These are phyloP conservation scores for Drosophila guanche DNA, from an alignment of 1,140 invertebrate species.

Conservation along the genomic window DNA sequence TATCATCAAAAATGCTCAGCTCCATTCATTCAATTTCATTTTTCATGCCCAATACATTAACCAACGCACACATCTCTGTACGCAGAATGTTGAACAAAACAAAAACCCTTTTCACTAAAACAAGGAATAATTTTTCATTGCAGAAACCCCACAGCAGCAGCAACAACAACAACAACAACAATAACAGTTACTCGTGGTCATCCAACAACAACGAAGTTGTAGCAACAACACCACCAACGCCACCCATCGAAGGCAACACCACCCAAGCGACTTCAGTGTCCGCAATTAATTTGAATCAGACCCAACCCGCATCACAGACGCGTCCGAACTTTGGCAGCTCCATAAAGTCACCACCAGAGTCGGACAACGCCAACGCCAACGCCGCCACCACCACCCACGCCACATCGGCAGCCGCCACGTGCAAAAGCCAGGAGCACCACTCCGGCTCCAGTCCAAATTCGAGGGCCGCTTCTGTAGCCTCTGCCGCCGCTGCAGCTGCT, in stretches of 20 bases:
- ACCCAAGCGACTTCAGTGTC: slow-evolving; percentile 56
- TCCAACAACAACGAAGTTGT: slow-evolving; percentile 48
- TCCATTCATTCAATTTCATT: slow-evolving; percentile 51
- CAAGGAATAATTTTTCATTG: slow-evolving; percentile 57
- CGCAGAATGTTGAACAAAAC: slow-evolving; percentile 31
- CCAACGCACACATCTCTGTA: slow-evolving; percentile 22
- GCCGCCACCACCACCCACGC: slow-evolving; percentile 23
- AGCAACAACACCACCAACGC: slow-evolving; percentile 46
- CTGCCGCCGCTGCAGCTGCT: slow-evolving; percentile 46
- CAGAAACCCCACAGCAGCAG: slow-evolving; percentile 62
- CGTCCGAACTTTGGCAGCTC: slow-evolving; percentile 69
- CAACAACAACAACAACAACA: slow-evolving; percentile 56
- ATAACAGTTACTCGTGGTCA: slow-evolving; percentile 62
- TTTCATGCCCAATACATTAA: slow-evolving; percentile 54
- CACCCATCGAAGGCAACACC: slow-evolving; percentile 32
- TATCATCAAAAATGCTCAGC: slow-evolving; percentile 66
- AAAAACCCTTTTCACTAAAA: slow-evolving; percentile 55
- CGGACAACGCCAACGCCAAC: slow-evolving; percentile 33
- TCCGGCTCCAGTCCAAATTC: slow-evolving; percentile 30
- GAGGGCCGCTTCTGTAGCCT: slow-evolving; percentile 57
- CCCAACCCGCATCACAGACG: slow-evolving; percentile 65
- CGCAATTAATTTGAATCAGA: slow-evolving; percentile 77
- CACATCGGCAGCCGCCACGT: slow-evolving; percentile 44
- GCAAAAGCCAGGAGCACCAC: slow-evolving; percentile 58
- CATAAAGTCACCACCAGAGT: slow-evolving; percentile 74